These are phyloP conservation scores for Craseonycteris thonglongyai DNA, from an alignment of 2,113 vertebrate genomes.

Conservation along the genomic window DNA sequence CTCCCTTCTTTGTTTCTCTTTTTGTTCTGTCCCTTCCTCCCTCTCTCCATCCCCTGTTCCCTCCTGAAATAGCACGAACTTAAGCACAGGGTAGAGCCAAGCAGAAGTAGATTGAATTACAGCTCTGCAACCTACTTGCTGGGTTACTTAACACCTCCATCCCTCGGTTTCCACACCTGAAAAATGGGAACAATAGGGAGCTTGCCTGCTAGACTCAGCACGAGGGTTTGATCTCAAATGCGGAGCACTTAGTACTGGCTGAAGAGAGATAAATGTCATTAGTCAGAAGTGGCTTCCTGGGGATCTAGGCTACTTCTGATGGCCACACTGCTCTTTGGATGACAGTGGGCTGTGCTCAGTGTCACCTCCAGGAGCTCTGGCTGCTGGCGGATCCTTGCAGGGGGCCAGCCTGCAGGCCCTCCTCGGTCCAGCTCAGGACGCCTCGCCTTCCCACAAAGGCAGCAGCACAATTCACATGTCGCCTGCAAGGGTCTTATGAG, in stretches of 20 bases:
- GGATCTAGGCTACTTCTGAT: not conserved
- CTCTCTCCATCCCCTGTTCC: not conserved
- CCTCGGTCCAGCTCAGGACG: not conserved
- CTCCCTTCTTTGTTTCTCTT: not conserved
- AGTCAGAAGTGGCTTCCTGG: not conserved
- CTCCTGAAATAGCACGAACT: rapidly evolving
- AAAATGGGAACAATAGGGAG: too few species aligned
- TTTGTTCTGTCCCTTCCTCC: not conserved
- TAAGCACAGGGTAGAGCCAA: not conserved
- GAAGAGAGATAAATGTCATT: not conserved
- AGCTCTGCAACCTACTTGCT: not conserved
- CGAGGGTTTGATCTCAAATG: rapidly evolving
- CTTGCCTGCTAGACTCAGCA: not conserved
- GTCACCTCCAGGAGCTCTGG: not conserved
- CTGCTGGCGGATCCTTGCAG: rapidly evolving
- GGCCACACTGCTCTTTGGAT: not conserved
- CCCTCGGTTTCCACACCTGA: not conserved
- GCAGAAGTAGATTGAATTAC: not conserved
- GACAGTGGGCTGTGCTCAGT: rapidly evolving
- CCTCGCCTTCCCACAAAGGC: not conserved
- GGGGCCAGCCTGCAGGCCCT: not conserved
- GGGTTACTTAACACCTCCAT: not conserved
- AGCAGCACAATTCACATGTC: not conserved
- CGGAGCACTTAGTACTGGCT: not conserved
- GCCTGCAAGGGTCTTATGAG: not conserved